Percentiles rank a stretch among this genome's conserved stretches.
Evolutionary conservation across 1,140 invertebrate genomes (phyloP).

Genomic region (Drosophila sulfurigaster): DNA sequence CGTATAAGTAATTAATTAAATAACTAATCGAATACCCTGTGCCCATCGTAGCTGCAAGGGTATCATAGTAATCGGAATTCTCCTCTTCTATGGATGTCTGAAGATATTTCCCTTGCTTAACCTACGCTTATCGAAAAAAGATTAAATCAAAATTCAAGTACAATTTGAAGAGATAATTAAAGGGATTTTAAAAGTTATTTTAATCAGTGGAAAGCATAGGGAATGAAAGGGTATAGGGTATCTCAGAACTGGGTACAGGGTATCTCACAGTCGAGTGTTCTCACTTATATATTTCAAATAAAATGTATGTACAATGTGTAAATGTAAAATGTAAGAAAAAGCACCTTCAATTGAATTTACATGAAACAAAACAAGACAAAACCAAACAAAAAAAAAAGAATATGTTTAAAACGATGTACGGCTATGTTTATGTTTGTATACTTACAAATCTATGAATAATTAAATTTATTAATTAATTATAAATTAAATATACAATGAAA

Average conservation of each 20-base stretch:
- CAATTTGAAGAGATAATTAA: constrained; percentile 4
- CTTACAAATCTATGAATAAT: constrained; percentile 68
- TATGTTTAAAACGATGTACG: constrained; percentile 56
- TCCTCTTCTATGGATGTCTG: neutral
- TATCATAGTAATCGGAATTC: neutral
- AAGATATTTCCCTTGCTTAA: neutral
- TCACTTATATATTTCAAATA: constrained; percentile 56
- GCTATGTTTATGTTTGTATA: constrained; percentile 72
- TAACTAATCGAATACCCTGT: constrained; percentile 4
- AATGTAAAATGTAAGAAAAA: constrained; percentile 54
- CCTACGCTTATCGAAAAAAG: neutral
- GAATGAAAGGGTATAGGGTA: neutral
- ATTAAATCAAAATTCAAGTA: neutral
- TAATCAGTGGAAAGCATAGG: neutral
- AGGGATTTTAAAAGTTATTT: neutral
- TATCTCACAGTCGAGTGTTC: constrained; percentile 9
- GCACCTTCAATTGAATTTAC: constrained; percentile 67
- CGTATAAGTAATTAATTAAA: constrained; percentile 1
- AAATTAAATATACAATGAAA: constrained; percentile 80
- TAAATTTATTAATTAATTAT: constrained; percentile 83
- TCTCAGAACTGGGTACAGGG: constrained; percentile 26
- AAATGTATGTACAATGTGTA: constrained; percentile 68
- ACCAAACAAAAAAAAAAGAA: constrained; percentile 37
- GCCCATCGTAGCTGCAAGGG: neutral
- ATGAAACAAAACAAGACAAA: constrained; percentile 43